Evolutionary conservation across 2,797 vertebrate species (phyloP).

Genomic region (Babyrousa celebensis): DNA sequence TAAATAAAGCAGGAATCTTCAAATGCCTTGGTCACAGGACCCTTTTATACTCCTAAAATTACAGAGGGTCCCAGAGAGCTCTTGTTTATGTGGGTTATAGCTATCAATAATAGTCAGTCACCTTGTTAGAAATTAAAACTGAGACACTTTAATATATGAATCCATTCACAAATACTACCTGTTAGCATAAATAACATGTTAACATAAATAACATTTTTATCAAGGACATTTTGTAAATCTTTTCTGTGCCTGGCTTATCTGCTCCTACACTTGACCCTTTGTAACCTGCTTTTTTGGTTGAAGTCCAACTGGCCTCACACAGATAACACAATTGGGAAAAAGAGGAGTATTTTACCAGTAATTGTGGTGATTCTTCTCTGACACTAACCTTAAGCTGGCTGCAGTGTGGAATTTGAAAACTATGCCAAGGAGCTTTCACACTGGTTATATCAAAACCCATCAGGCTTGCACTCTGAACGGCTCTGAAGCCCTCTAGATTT

Average conservation of each 20-base stretch:
- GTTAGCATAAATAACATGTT: neutral
- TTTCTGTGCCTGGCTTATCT: neutral
- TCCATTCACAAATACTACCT: neutral
- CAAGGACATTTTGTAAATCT: neutral
- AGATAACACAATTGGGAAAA: neutral
- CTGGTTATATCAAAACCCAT: slow-evolving; percentile 16
- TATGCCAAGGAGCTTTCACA: neutral
- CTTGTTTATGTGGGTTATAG: neutral
- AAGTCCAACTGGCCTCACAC: neutral
- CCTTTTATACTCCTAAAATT: neutral
- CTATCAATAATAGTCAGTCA: neutral
- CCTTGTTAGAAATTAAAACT: neutral
- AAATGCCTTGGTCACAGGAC: neutral
- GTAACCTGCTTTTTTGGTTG: neutral
- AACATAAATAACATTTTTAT: neutral
- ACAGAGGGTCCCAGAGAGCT: neutral
- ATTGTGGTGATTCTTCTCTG: neutral
- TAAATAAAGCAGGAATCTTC: neutral
- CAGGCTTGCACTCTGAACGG: neutral
- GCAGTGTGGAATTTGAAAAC: neutral
- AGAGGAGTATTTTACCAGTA: neutral
- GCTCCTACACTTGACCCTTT: neutral
- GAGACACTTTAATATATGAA: neutral
- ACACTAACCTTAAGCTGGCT: neutral
- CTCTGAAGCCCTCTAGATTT: neutral